A percentile compares a stretch with the other conserved stretches of the same genome.
phyloP scores from a whole-genome alignment of 2,797 vertebrate genomes.

The Falco berigora region DNA sequence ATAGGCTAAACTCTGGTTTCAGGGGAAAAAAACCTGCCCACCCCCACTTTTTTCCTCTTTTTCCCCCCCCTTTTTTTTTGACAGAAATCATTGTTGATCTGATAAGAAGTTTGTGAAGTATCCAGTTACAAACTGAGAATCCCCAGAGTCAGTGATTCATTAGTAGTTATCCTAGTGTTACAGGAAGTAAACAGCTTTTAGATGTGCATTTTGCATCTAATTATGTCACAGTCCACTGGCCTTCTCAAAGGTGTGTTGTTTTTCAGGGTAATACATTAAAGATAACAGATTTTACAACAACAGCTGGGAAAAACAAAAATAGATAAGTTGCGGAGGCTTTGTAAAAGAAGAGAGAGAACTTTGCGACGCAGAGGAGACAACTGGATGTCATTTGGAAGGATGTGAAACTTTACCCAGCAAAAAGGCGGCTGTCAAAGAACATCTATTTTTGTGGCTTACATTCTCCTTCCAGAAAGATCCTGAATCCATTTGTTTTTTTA shows the following conservation, averaged over 20 bases:
- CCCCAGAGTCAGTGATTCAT: slow-evolving; percentile 54
- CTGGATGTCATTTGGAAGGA: neutral
- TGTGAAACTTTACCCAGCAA: slow-evolving; percentile 8
- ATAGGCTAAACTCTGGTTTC: slow-evolving; percentile 49
- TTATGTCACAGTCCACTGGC: slow-evolving; percentile 46
- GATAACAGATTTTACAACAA: slow-evolving; percentile 65
- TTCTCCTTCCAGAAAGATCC: neutral
- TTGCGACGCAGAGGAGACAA: neutral
- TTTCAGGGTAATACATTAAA: slow-evolving; percentile 64
- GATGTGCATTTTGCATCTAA: slow-evolving; percentile 56
- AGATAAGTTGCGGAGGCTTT: neutral
- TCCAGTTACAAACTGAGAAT: slow-evolving; percentile 64
- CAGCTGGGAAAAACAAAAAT: slow-evolving; percentile 38
- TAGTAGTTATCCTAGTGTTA: slow-evolving; percentile 63
- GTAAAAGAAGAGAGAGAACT: neutral
- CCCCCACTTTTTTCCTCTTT: neutral
- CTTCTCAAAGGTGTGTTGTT: slow-evolving; percentile 57
- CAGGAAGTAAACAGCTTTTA: slow-evolving; percentile 66
- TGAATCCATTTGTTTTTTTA: neutral
- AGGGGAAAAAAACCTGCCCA: neutral
- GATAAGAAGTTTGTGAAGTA: slow-evolving; percentile 65
- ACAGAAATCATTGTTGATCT: slow-evolving; percentile 72
- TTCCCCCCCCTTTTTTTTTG: neutral
- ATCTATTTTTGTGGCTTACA: neutral
- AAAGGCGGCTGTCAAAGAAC: neutral